These are phyloP conservation scores for Platycnemis pennipes DNA, from an alignment of 2,888 invertebrate genomes.

Conservation along the genomic window DNA sequence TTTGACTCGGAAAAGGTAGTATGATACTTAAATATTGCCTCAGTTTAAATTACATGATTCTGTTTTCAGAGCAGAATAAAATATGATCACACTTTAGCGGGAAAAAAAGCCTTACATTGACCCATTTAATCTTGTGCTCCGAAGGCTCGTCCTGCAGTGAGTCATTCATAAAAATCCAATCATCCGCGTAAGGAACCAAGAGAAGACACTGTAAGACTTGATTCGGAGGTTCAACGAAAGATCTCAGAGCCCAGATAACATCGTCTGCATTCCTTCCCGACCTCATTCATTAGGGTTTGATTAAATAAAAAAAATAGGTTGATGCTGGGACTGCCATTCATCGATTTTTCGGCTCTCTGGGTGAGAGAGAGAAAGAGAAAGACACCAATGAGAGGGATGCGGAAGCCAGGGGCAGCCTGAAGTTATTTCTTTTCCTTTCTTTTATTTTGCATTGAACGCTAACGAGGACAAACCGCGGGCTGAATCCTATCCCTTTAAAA, in stretches of 20 bases:
- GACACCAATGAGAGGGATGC: neutral
- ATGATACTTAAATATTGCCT: too few relatives aligned
- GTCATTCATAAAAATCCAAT: neutral
- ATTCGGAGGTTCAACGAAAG: neutral
- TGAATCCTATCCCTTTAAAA: slow-evolving; percentile 30
- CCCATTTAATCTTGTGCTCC: neutral
- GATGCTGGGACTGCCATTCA: neutral
- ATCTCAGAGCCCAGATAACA: neutral
- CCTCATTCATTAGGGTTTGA: neutral
- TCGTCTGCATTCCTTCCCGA: neutral
- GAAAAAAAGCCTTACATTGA: too few relatives aligned
- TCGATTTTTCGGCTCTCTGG: slow-evolving; percentile 16
- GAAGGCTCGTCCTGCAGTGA: neutral
- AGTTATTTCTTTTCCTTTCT: neutral
- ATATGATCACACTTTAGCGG: too few relatives aligned
- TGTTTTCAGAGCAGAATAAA: too few relatives aligned
- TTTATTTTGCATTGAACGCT: neutral
- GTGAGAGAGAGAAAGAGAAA: too few relatives aligned
- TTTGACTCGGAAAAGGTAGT: too few relatives aligned
- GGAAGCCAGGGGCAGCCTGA: neutral
- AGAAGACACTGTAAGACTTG: neutral
- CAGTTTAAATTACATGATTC: too few relatives aligned
- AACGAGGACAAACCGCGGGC: slow-evolving; percentile 7
- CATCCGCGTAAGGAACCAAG: neutral
- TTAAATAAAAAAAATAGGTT: neutral